Base-by-base conservation (phyloP, 2,113 vertebrate species). In the Gavia stellata region DNA sequence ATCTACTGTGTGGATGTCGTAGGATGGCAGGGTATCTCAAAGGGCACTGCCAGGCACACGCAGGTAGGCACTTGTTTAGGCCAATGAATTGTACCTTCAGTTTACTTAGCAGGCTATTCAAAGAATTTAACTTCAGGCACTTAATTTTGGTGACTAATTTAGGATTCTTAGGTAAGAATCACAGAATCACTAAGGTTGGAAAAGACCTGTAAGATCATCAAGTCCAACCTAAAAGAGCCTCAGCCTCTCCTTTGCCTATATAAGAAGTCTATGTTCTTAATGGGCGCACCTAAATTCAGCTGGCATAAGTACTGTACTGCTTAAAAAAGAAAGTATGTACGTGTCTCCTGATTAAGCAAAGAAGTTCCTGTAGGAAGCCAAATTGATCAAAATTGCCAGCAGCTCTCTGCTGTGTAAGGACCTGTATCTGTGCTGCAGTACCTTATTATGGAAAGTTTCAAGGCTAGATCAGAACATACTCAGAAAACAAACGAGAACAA, bases 401-500 rank as follows among this genome's bases (percentile, higher is more conserved):
- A 88, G 45, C 36, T 88, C 38, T 71, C 42, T 91, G 77, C 80
- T 86, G 47, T 40, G 67, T 59, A 52, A 77, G 73, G 86, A 81
- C 33, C 38, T 36, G 10, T 44, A 40, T 78, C 63, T 81, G 36
- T 63, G 74, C 61, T 50, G 28, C 86, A 38, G 47, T 28, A 56
- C 5, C 0, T 72, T 78, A 70, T 81, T 72, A 81, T 31, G 81
- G 66, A n/a, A 94, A 91, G 49, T 89, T 84, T 75, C 55, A 85
- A 84, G 88, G 44, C 86, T 75, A 79, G 72, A 81, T 94, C 70
- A 65, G 82, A 95, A 86, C 31, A 56, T 21, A 67, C 31, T 55
- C 77, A 49, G 88, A 87, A 96, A 95, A 75, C 78, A 92, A 94
- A 88, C 62, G 81, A 28, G 72, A 95, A 71, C 56, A 91, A 94